Percentiles rank a stretch among this genome's conserved stretches.
phyloP scores from a whole-genome alignment of 2,888 invertebrate genomes.

The Muscina levida region DNA sequence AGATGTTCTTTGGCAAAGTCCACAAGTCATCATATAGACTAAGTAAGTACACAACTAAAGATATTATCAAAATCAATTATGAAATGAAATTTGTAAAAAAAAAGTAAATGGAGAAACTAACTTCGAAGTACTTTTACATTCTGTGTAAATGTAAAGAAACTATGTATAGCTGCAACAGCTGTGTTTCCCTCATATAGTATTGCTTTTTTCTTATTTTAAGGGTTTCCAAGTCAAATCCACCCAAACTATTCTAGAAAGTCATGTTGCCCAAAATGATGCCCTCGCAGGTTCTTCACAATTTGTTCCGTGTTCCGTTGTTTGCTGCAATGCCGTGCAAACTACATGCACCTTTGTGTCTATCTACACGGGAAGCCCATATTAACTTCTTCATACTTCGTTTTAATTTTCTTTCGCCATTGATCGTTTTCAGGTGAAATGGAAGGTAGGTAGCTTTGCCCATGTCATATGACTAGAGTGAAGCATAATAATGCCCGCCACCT shows the following conservation, averaged over 20 bases:
- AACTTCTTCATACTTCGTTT: neutral
- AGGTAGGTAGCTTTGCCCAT: neutral
- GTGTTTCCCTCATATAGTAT: too few relatives aligned
- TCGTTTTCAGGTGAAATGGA: neutral
- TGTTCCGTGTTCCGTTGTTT: too few relatives aligned
- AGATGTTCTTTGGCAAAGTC: conserved; percentile 20
- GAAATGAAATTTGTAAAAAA: conserved; percentile 41
- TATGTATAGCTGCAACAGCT: too few relatives aligned
- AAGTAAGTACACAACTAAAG: conserved; percentile 1
- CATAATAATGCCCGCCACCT: conserved; percentile 40
- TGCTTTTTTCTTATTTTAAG: too few relatives aligned
- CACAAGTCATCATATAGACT: conserved; percentile 37
- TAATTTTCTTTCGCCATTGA: conserved; percentile 1
- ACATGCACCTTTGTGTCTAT: too few relatives aligned
- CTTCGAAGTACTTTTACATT: neutral
- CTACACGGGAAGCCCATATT: too few relatives aligned
- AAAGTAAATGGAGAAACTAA: neutral
- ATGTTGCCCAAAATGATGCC: too few relatives aligned
- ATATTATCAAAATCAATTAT: conserved; percentile 51
- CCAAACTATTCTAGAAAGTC: too few relatives aligned
- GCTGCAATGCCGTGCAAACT: too few relatives aligned
- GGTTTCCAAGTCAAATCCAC: too few relatives aligned
- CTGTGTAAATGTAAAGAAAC: neutral
- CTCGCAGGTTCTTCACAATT: too few relatives aligned
- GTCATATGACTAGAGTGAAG: conserved; percentile 4